These are phyloP conservation scores for Oligia fasciuncula DNA, from an alignment of 2,888 invertebrate genomes.

Conservation along the genomic window DNA sequence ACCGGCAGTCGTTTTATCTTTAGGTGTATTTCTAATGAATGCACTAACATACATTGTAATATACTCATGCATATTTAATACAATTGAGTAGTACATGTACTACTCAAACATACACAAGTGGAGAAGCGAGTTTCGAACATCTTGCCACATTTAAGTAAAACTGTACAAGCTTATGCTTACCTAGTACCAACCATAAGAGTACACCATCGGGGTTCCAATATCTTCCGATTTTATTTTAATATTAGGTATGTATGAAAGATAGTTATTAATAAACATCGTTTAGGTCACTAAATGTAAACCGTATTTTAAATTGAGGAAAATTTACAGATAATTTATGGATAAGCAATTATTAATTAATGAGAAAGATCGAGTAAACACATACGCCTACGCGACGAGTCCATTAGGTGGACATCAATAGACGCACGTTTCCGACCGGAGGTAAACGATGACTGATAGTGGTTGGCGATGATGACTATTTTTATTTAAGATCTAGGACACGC, in stretches of 20 bases:
- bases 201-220: conserved; percentile 47
- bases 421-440: conserved; percentile 58
- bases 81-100: conserved; percentile 60
- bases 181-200: conserved; percentile 53
- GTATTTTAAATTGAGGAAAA: conserved; percentile 49
- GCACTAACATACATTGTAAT: conserved; percentile 77
- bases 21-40: conserved; percentile 82
- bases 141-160: conserved; percentile 52
- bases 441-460: conserved; percentile 62
- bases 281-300: conserved; percentile 44
- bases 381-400: conserved; percentile 45
- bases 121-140: conserved; percentile 48
- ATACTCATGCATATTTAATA: conserved; percentile 70
- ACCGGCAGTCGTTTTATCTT: conserved; percentile 85
- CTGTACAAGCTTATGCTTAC: conserved; percentile 31
- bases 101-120: conserved; percentile 45
- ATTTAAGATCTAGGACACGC: conserved; percentile 59
- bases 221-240: conserved; percentile 44
- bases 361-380: conserved; percentile 47
- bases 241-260: conserved; percentile 17
- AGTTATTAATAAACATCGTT: conserved; percentile 47
- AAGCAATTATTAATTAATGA: conserved; percentile 55
- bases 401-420: conserved; percentile 47
- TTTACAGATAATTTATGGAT: conserved; percentile 30
- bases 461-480: conserved; percentile 63